These are phyloP conservation scores for Climacteris rufus DNA, from an alignment of 2,113 vertebrate genomes.

Conservation along the genomic window DNA sequence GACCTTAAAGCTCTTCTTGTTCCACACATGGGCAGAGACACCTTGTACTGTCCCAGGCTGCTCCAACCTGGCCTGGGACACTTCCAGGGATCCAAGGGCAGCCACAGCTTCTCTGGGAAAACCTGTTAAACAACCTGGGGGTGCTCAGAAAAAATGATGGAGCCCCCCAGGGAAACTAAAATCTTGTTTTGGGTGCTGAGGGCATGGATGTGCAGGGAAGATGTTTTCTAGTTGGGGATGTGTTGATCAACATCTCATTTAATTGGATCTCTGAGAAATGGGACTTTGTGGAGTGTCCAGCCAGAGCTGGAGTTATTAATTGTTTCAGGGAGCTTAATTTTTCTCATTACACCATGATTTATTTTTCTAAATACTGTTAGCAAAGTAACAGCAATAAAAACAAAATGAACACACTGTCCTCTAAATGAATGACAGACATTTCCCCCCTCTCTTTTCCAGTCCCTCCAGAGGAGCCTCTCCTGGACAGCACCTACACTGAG, in stretches of 20 bases:
- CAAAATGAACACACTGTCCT: not conserved
- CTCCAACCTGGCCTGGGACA: not conserved
- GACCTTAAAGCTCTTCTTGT: too few relatives aligned
- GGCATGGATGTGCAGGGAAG: rapidly evolving
- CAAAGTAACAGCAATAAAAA: too few relatives aligned
- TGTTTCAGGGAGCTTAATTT: not conserved
- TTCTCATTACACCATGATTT: rapidly evolving
- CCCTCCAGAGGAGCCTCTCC: not conserved
- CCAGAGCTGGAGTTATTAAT: not conserved
- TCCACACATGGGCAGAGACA: not conserved
- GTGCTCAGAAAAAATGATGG: rapidly evolving
- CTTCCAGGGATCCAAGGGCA: not conserved
- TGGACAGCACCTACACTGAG: not conserved
- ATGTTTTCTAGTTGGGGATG: not conserved
- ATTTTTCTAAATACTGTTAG: not conserved
- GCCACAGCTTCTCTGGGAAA: not conserved
- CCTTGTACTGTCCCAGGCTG: not conserved
- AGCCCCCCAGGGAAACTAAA: not conserved
- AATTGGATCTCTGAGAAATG: not conserved
- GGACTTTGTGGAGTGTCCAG: rapidly evolving
- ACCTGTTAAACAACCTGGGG: not conserved
- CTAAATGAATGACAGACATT: not conserved
- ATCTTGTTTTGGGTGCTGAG: not conserved
- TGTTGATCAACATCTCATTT: rapidly evolving
- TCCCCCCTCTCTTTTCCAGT: not conserved